Evolutionary conservation across 2,888 invertebrate species (phyloP).

Genomic region (Apodemia mormo): DNA sequence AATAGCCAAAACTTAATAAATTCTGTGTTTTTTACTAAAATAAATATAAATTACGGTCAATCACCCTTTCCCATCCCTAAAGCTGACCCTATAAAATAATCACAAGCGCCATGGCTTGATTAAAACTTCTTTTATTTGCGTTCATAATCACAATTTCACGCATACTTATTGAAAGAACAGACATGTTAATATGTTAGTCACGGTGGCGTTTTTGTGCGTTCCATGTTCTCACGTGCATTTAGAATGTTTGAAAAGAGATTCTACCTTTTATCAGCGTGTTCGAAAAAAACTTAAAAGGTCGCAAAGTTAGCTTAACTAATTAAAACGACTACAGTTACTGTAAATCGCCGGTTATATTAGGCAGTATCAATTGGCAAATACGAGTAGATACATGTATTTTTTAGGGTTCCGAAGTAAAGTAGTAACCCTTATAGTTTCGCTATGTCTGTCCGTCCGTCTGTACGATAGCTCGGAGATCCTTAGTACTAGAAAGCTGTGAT

Average conservation of each 20-base stretch:
- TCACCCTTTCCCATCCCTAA: conserved; percentile 2
- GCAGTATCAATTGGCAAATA: too few species aligned
- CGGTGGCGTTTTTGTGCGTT: conserved; percentile 60
- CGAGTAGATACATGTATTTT: too few species aligned
- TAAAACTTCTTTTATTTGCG: conserved; percentile 51
- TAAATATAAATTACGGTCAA: neutral
- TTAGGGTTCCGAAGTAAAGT: too few species aligned
- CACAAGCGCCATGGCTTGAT: conserved; percentile 38
- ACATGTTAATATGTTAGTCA: conserved; percentile 72
- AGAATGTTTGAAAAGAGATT: conserved; percentile 34
- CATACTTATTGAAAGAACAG: conserved; percentile 65
- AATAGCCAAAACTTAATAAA: too few species aligned
- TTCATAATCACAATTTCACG: conserved; percentile 76
- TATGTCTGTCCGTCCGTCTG: too few species aligned
- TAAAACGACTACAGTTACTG: too few species aligned
- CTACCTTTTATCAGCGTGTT: conserved; percentile 20
- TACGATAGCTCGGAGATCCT: too few species aligned
- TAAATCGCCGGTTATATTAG: too few species aligned
- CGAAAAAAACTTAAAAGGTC: neutral
- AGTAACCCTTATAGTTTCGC: too few species aligned
- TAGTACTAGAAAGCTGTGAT: too few species aligned
- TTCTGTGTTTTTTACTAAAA: too few species aligned
- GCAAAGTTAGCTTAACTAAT: neutral
- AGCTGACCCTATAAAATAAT: conserved; percentile 31
- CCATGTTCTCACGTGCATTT: conserved; percentile 44